Evolutionary conservation across 1,140 invertebrate species (phyloP), one percentile per base, ranked within the genome.

Genomic region (Cydia amplana): DNA sequence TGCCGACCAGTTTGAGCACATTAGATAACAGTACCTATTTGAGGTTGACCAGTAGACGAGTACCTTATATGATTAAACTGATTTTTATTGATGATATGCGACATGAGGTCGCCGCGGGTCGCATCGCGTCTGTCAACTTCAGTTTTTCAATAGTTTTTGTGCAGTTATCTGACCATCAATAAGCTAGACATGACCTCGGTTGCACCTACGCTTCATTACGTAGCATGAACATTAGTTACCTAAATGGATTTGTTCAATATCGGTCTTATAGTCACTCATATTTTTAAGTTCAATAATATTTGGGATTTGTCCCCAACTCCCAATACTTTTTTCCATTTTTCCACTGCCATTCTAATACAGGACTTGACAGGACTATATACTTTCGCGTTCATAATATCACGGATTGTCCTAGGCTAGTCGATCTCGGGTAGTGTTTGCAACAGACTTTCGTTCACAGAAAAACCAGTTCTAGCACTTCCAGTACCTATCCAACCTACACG

Each of bases 391-490:
- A 32, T n/a, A 9, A 51, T 51, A 51, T 51, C 7, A 51, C 49
- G 6, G 0, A 51, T 6, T 1, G 49, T 51, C n/a, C 49, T 51
- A 51, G 6, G 2, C 23, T 65, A 32, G 25, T 64, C 25, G 28
- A 67, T 36, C 64, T 67, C 6, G 23, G n/a, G 14, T 40, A 36
- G 36, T 16, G 32, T 70, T 40, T 40, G 6, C 65, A 18, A 16
- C 64, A 70, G 65, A 70, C 65, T 70, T 36, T 36, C 55, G 6
- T 60, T n/a, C 3, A 60, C 55, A 81, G 77, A 36, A 70, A 83
- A 87, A 85, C 83, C 82, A 83, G 83, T 87, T 83, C 74, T 67
- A 65, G 40, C 77, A 79, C 80, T 70, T 75, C 74, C 75, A 49
- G 55, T 73, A 28, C 70, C 51, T 75, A 23, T 73, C 51, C 23